phyloP scores from a whole-genome alignment of 1,140 invertebrate species.

The Platyura marginata region DNA sequence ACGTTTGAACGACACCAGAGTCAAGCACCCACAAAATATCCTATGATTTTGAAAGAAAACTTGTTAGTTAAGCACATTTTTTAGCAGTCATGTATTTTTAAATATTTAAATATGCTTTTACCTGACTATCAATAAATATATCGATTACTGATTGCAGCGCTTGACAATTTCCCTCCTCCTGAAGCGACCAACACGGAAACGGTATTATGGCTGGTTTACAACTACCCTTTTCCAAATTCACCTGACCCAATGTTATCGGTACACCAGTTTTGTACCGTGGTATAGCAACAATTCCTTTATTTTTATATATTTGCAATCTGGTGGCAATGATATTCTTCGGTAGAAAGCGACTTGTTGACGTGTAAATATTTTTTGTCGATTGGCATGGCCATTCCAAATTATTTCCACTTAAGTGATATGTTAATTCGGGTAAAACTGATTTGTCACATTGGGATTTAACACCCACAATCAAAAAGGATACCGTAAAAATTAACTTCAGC shows the following conservation, averaged over 20 bases:
- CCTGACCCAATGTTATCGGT: conserved; percentile 37
- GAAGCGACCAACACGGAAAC: conserved; percentile 39
- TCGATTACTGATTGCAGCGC: conserved; percentile 40
- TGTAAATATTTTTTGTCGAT: conserved; percentile 35
- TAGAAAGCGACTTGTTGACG: conserved; percentile 32
- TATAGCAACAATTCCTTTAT: conserved; percentile 33
- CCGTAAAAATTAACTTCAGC: too few species aligned
- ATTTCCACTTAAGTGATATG: conserved; percentile 26
- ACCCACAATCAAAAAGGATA: neutral
- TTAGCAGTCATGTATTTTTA: too few species aligned
- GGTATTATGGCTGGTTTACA: conserved; percentile 28
- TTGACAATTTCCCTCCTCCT: conserved; percentile 40
- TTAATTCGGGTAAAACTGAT: conserved; percentile 17
- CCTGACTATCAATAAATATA: conserved; percentile 30
- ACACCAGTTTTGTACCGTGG: conserved; percentile 37
- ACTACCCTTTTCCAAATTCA: conserved; percentile 27
- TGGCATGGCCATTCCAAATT: conserved; percentile 34
- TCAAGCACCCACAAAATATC: conserved; percentile 50
- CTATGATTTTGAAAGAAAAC: too few species aligned
- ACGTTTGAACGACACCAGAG: conserved; percentile 40
- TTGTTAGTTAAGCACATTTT: too few species aligned
- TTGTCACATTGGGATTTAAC: conserved; percentile 7
- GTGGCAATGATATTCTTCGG: conserved; percentile 38
- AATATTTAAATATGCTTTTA: too few species aligned
- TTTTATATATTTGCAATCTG: conserved; percentile 34